Conservation (phyloP, 2,113 vertebrate species). For the rabbit (Oryctolagus cuniculus) region DNA sequence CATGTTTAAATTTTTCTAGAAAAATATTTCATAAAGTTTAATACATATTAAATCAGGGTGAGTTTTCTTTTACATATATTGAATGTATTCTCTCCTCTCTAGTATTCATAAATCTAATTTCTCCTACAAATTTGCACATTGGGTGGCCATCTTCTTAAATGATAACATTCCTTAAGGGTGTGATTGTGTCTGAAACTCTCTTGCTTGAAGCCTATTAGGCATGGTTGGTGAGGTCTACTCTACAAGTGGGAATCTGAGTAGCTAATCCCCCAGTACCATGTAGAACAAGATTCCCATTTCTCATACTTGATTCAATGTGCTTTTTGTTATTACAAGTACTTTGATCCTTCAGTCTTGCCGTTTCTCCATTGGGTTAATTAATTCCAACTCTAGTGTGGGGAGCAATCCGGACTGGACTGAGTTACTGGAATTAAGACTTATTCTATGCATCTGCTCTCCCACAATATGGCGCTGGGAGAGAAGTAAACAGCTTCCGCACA, state of each 20-base stretch:
- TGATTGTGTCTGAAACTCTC: not conserved
- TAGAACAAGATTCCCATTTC: not conserved
- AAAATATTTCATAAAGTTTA: constrained; percentile 1
- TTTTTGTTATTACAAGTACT: constrained; percentile 23
- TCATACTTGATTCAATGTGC: not conserved
- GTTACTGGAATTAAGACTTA: too few species aligned
- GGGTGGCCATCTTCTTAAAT: not conserved
- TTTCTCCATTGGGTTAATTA: constrained; percentile 51
- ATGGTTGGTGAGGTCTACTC: not conserved
- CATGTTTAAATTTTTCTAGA: constrained; percentile 8
- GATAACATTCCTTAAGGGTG: not conserved
- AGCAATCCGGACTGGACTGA: too few species aligned
- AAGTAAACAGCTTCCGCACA: too few species aligned
- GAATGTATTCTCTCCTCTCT: not conserved
- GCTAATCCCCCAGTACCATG: not conserved
- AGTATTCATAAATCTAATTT: not conserved
- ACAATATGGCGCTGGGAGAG: too few species aligned
- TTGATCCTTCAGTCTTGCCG: not conserved
- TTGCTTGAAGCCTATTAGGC: not conserved
- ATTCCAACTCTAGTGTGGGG: constrained; percentile 18
- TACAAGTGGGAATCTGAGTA: not conserved
- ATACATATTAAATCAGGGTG: not conserved
- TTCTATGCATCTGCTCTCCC: too few species aligned
- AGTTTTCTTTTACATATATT: not conserved
- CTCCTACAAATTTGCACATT: not conserved